Conservation (phyloP, 2,888 invertebrate genomes). For the Pterobdella sp. region DNA sequence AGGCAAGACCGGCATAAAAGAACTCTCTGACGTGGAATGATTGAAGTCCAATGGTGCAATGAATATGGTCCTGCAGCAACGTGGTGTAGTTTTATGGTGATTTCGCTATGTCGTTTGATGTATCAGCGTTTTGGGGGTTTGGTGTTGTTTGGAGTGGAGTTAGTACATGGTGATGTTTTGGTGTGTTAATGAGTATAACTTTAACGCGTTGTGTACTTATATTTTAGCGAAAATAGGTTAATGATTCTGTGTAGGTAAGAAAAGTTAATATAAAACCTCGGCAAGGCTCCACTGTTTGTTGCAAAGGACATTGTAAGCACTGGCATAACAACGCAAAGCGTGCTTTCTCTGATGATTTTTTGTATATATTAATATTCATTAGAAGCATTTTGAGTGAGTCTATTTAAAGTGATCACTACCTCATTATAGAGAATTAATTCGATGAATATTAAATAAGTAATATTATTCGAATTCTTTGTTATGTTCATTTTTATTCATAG, state of each 20-base stretch:
- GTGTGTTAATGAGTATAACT: background rate
- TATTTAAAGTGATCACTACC: background rate
- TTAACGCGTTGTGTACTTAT: background rate
- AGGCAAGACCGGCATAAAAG: constrained; percentile 65
- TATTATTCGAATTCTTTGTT: too few species aligned
- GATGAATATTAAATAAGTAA: too few species aligned
- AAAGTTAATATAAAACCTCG: constrained; percentile 53
- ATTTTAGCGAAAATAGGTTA: background rate
- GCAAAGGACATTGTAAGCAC: constrained; percentile 77
- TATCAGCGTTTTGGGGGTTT: too few species aligned
- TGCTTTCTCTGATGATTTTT: constrained; percentile 69
- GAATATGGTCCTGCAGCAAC: constrained; percentile 69
- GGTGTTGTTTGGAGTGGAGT: background rate
- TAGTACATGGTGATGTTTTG: background rate
- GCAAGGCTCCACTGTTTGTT: constrained; percentile 80
- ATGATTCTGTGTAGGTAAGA: background rate
- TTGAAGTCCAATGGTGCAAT: constrained; percentile 83
- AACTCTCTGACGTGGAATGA: constrained; percentile 70
- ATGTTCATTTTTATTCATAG: too few species aligned
- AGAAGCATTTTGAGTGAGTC: too few species aligned
- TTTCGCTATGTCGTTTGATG: too few species aligned
- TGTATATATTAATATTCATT: too few species aligned
- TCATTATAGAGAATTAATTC: too few species aligned
- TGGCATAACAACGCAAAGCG: constrained; percentile 80
- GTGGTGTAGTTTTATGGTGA: too few species aligned